phyloP scores from a whole-genome alignment of 2,797 vertebrate species.

The Tamandua tetradactyla region DNA sequence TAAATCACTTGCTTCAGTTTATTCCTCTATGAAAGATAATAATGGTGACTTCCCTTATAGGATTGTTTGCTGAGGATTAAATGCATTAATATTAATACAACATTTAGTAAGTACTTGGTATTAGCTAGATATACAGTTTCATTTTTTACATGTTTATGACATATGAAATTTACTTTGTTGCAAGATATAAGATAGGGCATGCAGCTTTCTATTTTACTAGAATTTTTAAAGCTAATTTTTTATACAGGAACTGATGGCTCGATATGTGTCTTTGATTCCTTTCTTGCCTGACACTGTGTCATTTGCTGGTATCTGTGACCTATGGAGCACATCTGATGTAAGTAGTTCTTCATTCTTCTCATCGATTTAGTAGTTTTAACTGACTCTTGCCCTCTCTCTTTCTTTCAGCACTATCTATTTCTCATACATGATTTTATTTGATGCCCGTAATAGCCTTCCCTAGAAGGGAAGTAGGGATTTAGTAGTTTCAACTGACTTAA shows the following conservation, averaged over 20 bases:
- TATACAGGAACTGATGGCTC: constrained; percentile 90
- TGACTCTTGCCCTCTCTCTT: too few species aligned
- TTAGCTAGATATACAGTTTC: neutral
- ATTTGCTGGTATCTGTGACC: constrained; percentile 93
- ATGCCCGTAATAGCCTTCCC: neutral
- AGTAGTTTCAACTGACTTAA: neutral
- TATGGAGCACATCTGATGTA: constrained; percentile 98
- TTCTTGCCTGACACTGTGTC: constrained; percentile 94
- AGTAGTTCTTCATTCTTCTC: constrained; percentile 79
- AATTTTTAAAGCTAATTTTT: neutral
- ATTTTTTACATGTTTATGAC: neutral
- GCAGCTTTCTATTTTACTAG: neutral
- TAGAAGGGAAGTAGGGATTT: neutral
- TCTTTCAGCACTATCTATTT: neutral
- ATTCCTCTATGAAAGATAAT: neutral
- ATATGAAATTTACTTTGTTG: neutral
- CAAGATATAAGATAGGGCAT: neutral
- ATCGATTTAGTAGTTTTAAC: neutral
- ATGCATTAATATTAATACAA: neutral
- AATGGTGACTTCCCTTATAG: neutral
- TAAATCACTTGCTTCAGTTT: neutral
- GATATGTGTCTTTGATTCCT: constrained; percentile 95
- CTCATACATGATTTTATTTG: neutral
- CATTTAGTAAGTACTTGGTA: neutral
- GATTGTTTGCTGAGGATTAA: neutral